phyloP scores from a whole-genome alignment of 2,113 vertebrate genomes.

The Caranx melampygus region DNA sequence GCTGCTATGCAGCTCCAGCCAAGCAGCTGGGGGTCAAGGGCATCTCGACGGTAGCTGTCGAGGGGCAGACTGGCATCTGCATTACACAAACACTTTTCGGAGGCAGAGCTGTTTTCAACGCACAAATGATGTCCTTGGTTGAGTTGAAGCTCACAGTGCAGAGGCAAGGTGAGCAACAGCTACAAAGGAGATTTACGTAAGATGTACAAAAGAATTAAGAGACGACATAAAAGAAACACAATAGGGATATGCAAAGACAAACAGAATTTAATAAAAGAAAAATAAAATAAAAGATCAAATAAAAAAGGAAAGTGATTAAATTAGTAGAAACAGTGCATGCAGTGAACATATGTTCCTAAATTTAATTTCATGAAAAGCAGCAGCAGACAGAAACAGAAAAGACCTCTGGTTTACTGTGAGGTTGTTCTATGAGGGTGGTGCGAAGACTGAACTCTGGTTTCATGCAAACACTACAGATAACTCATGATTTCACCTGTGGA shows the following conservation, averaged over 20 bases:
- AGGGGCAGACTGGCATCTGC: constrained; percentile 40
- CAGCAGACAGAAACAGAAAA: neutral
- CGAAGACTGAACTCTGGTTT: neutral
- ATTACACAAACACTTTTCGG: constrained; percentile 52
- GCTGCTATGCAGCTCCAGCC: constrained; percentile 25
- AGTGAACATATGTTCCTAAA: too few species aligned
- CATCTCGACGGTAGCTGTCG: constrained; percentile 28
- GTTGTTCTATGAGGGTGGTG: neutral
- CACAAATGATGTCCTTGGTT: constrained; percentile 37
- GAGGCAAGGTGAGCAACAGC: neutral
- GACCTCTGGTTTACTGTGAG: neutral
- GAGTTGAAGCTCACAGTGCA: constrained; percentile 8
- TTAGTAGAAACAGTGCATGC: neutral
- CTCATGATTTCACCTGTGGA: neutral
- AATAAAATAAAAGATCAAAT: too few species aligned
- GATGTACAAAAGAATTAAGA: neutral
- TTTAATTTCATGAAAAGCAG: too few species aligned
- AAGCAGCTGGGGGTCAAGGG: constrained; percentile 63
- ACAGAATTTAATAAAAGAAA: too few species aligned
- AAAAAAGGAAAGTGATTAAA: neutral
- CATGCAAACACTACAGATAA: neutral
- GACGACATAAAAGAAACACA: neutral
- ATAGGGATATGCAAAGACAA: too few species aligned
- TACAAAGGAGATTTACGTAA: neutral
- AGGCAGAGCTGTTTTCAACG: constrained; percentile 26